A percentile compares a stretch with the other conserved stretches of the same genome.
phyloP scores from a whole-genome alignment of 64 coral and sea anemone genomes.

The Cladopsammia gracilis region DNA sequence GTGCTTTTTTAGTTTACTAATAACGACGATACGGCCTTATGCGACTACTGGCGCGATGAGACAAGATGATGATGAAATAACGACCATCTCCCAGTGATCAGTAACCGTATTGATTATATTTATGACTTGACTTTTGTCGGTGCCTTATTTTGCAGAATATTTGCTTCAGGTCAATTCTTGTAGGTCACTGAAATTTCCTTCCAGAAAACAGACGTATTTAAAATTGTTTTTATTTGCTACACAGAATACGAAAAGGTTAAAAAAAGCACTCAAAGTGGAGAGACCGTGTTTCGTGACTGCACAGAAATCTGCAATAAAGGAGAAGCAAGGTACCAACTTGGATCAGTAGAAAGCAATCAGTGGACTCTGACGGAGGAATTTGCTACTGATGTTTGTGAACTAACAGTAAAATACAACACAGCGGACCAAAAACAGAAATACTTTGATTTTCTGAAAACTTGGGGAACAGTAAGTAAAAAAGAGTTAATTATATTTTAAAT shows the following conservation, averaged over 20 bases:
- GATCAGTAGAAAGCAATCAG: background rate
- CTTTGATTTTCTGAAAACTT: background rate
- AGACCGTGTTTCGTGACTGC: background rate
- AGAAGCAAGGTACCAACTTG: background rate
- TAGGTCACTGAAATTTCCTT: too few relatives aligned
- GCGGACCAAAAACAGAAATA: background rate
- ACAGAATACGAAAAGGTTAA: background rate
- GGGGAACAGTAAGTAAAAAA: background rate
- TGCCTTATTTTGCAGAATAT: too few relatives aligned
- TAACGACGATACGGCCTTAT: too few relatives aligned
- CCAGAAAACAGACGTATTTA: too few relatives aligned
- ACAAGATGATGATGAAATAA: too few relatives aligned
- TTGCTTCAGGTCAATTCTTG: too few relatives aligned
- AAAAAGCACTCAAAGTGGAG: background rate
- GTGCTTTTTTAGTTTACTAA: too few relatives aligned
- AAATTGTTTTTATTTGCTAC: background rate
- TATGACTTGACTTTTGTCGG: too few relatives aligned
- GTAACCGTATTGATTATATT: too few relatives aligned
- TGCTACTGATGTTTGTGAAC: background rate
- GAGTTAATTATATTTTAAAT: background rate
- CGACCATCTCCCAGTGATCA: too few relatives aligned
- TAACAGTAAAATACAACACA: background rate
- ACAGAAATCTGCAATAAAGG: constrained; percentile 20
- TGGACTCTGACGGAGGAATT: background rate
- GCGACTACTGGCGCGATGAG: too few relatives aligned